A percentile compares a stretch with the other conserved stretches of the same genome.
These are phyloP conservation scores for Oophaga pumilio DNA, from an alignment of 2,113 vertebrate genomes.

Conservation along the genomic window DNA sequence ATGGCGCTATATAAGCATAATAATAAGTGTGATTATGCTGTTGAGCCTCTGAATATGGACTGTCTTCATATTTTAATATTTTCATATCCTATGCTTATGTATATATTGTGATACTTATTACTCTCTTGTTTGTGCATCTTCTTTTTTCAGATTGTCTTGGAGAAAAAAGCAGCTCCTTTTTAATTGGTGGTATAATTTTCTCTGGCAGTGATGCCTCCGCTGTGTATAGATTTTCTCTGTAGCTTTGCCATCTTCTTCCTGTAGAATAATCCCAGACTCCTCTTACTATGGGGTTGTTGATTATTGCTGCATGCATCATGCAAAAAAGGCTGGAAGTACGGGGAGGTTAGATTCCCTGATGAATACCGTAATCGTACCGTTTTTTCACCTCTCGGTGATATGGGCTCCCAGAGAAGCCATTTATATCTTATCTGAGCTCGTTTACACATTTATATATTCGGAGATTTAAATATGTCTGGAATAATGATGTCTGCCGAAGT, in stretches of 20 bases:
- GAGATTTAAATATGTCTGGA: not conserved
- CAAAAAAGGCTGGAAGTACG: not conserved
- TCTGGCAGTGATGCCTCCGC: not conserved
- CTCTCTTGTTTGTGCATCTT: not conserved
- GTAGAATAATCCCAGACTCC: not conserved
- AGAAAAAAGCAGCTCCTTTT: not conserved
- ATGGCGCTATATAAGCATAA: too few species aligned
- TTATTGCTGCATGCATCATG: slow-evolving; percentile 47
- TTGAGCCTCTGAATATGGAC: too few species aligned
- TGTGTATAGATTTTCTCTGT: not conserved
- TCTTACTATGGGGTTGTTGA: not conserved
- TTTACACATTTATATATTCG: slow-evolving; percentile 35
- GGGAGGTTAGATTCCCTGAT: slow-evolving; percentile 8
- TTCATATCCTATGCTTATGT: too few species aligned
- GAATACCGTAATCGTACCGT: not conserved
- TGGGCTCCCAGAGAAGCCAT: not conserved
- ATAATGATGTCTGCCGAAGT: not conserved
- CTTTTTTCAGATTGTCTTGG: not conserved
- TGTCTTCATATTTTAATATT: too few species aligned
- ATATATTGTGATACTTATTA: not conserved
- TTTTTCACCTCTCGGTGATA: not conserved
- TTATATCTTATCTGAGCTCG: not conserved
- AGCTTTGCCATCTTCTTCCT: slow-evolving; percentile 7
- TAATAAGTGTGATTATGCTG: too few species aligned
- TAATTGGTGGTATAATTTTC: not conserved